Percentiles rank a stretch among this genome's conserved stretches.
Conservation (phyloP, 2,888 invertebrate genomes). For the Synanthedon myopaeformis region DNA sequence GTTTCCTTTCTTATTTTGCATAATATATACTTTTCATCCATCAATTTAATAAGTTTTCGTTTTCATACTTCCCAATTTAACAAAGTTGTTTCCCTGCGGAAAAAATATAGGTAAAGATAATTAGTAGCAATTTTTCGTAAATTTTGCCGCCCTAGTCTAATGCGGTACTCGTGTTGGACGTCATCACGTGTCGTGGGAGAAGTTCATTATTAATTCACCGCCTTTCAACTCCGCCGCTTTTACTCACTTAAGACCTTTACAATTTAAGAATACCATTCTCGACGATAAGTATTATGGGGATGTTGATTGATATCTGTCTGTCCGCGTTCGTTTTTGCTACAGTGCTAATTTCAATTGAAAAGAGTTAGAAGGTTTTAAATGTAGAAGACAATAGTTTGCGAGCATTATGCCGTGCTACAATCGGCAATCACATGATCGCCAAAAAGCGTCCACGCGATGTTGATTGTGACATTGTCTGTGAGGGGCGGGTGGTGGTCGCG, state of each 20-base stretch:
- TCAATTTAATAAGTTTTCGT: constrained; percentile 1
- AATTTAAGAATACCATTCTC: constrained; percentile 26
- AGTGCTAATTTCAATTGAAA: neutral
- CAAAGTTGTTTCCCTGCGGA: constrained; percentile 11
- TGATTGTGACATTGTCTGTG: constrained; percentile 68
- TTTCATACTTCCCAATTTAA: constrained; percentile 5
- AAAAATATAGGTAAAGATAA: constrained; percentile 31
- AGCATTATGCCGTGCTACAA: constrained; percentile 48
- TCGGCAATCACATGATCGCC: constrained; percentile 60
- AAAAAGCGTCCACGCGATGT: constrained; percentile 66
- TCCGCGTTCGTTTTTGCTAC: neutral
- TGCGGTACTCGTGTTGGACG: constrained; percentile 68
- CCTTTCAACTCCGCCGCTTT: constrained; percentile 49
- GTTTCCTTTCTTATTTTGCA: neutral
- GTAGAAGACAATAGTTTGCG: constrained; percentile 22
- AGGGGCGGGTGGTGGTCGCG: constrained; percentile 35
- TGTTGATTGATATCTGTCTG: neutral
- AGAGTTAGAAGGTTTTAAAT: constrained; percentile 10
- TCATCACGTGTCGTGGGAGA: constrained; percentile 66
- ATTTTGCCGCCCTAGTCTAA: constrained; percentile 51
- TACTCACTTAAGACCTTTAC: constrained; percentile 38
- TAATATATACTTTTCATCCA: neutral
- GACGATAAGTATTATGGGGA: constrained; percentile 13
- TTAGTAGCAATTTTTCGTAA: constrained; percentile 44
- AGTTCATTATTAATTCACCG: constrained; percentile 67